Conservation (phyloP, 2,797 vertebrate genomes). For the Glyptemys insculpta region DNA sequence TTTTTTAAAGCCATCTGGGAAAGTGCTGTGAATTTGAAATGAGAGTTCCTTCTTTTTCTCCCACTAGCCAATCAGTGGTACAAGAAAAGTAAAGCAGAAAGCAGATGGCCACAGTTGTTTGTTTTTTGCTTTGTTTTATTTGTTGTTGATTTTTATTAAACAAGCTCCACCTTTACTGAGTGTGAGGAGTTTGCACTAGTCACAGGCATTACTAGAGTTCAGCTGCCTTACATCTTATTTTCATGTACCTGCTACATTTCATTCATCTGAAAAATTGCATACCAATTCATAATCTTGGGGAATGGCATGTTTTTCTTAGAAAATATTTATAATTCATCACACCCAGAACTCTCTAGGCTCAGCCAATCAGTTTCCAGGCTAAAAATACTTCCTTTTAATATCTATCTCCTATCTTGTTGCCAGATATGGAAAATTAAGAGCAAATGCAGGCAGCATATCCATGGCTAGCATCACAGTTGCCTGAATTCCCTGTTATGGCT, state of each 20-base stretch:
- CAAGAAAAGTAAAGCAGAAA: not conserved
- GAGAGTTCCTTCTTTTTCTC: not conserved
- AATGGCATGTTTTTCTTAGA: not conserved
- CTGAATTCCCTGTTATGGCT: not conserved
- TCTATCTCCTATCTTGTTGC: not conserved
- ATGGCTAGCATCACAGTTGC: not conserved
- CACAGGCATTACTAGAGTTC: accelerated
- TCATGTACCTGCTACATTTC: not conserved
- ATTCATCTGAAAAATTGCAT: not conserved
- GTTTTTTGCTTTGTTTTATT: not conserved
- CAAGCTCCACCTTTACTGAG: not conserved
- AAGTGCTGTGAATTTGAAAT: not conserved
- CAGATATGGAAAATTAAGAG: not conserved
- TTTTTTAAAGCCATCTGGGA: not conserved
- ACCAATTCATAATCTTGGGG: not conserved
- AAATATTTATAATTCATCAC: not conserved
- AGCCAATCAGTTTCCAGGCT: accelerated
- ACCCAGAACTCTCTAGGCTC: not conserved
- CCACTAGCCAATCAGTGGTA: not conserved
- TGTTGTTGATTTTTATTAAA: not conserved
- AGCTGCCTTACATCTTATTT: not conserved
- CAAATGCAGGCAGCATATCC: not conserved
- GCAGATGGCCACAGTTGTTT: not conserved
- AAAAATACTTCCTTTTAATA: not conserved
- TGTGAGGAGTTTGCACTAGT: not conserved